Conservation (phyloP, 2,888 invertebrate species). For the Lasioglossum figueresi region DNA sequence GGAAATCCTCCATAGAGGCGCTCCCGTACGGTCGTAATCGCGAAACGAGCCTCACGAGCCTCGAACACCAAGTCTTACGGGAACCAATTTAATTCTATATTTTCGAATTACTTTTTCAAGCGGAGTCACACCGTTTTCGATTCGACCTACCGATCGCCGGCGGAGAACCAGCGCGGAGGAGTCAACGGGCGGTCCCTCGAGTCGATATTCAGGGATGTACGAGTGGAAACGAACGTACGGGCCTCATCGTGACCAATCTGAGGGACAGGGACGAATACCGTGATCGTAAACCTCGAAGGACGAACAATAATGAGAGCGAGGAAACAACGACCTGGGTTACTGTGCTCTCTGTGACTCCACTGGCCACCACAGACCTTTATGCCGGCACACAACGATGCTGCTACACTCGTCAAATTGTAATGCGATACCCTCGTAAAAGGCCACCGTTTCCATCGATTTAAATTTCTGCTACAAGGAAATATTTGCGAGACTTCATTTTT, state of each 20-base stretch:
- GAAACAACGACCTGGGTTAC: conserved; percentile 50
- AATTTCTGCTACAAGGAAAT: background rate
- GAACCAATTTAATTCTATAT: background rate
- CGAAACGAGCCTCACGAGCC: background rate
- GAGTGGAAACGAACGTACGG: conserved; percentile 48
- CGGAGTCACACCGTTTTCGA: background rate
- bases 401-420: background rate
- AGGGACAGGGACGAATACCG: conserved; percentile 57
- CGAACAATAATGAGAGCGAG: conserved; percentile 61
- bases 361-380: conserved; percentile 15
- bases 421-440: background rate
- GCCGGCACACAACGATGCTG: background rate
- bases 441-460: background rate
- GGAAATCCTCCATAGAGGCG: background rate
- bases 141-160: background rate
- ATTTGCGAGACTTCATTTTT: background rate
- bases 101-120: background rate
- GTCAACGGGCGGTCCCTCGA: conserved; percentile 60
- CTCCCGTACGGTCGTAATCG: background rate
- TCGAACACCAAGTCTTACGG: background rate
- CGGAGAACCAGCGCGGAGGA: conserved; percentile 39
- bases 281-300: conserved; percentile 60
- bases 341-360: conserved; percentile 28
- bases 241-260: conserved; percentile 57
- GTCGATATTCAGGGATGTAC: conserved; percentile 60